Evolutionary conservation across 2,888 invertebrate genomes (phyloP), one percentile per base, ranked within the genome.

Genomic region (Acanthopleura granulata): DNA sequence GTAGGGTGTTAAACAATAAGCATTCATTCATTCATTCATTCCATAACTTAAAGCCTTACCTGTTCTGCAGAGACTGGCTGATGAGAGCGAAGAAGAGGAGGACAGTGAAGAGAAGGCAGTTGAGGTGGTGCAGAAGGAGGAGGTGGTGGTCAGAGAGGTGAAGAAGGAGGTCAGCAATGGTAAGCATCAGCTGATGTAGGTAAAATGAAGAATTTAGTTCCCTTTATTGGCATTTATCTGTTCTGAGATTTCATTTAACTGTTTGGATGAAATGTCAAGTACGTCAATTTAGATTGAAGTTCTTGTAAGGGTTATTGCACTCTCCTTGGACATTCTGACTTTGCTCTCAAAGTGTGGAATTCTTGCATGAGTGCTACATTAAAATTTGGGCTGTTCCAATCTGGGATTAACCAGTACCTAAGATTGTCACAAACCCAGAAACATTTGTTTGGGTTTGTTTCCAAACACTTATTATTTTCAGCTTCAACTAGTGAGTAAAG

Each of bases 21-120:
- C n/a, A n/a, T n/a, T n/a, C n/a, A n/a, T n/a, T n/a, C n/a, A n/a
- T n/a, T n/a, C n/a, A n/a, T n/a, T 18, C 49, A 16, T 72, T 25
- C 15, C 49, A 15, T 66, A 15, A 18, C 18, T 15, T 66, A n/a
- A n/a, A n/a, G n/a, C n/a, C n/a, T n/a, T n/a, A 18, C 18, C 22
- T 22, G 18, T n/a, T 49, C 9, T 27, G 62, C 22, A 62, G 25
- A 25, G 61, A 22, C n/a, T 27, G 4, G 49, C 29, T n/a, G 57
- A 18, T 50, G 22, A 69, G 40, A 71, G 62, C 49, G 74, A 74
- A 9, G 74, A 49, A 16, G 77, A 77, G 49, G 78, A 74, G 15
- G 77, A 77, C 25, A 77, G 70, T n/a, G 73, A 74, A 25, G 62
- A 72, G 11, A 75, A 62, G 22, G 75, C 66, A n/a, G 79, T 78